These are phyloP conservation scores for Sorex maritimensis DNA, from an alignment of 2,797 vertebrate species.

Conservation along the genomic window DNA sequence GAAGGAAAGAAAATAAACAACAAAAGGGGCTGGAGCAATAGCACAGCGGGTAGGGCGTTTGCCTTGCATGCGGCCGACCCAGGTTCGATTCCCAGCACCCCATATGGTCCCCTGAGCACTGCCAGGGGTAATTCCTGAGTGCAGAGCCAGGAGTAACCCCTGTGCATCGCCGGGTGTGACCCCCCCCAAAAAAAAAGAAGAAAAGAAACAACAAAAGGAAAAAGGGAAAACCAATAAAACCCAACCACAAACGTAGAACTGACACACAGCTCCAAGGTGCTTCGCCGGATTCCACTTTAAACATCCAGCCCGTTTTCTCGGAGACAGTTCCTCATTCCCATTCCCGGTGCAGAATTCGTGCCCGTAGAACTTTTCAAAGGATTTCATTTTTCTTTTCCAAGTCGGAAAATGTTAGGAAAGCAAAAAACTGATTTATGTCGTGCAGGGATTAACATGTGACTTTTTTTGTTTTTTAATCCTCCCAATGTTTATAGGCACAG, in stretches of 20 bases:
- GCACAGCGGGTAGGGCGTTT: too few species aligned
- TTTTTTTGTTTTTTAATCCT: too few species aligned
- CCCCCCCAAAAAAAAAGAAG: too few species aligned
- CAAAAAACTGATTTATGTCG: background rate
- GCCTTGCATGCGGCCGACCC: too few species aligned
- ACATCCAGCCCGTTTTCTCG: slow-evolving; percentile 85
- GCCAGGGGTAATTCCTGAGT: too few species aligned
- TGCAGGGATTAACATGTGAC: background rate
- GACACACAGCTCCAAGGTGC: slow-evolving; percentile 87
- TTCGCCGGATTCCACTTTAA: slow-evolving; percentile 91
- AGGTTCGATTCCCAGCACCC: too few species aligned
- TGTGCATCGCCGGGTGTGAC: too few species aligned
- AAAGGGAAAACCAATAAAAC: slow-evolving; percentile 34
- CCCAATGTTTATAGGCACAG: background rate
- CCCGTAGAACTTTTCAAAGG: slow-evolving; percentile 79
- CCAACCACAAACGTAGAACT: slow-evolving; percentile 81
- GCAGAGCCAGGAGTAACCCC: too few species aligned
- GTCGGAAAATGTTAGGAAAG: slow-evolving; percentile 69
- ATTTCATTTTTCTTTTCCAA: slow-evolving; percentile 76
- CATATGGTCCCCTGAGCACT: too few species aligned
- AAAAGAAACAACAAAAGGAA: too few species aligned
- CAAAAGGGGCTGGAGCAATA: too few species aligned
- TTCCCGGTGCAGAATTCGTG: slow-evolving; percentile 90
- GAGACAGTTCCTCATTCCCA: slow-evolving; percentile 95
- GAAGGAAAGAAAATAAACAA: too few species aligned